These are phyloP conservation scores for Rhynchotus rufescens DNA, from an alignment of 2,797 vertebrate genomes.

Conservation along the genomic window DNA sequence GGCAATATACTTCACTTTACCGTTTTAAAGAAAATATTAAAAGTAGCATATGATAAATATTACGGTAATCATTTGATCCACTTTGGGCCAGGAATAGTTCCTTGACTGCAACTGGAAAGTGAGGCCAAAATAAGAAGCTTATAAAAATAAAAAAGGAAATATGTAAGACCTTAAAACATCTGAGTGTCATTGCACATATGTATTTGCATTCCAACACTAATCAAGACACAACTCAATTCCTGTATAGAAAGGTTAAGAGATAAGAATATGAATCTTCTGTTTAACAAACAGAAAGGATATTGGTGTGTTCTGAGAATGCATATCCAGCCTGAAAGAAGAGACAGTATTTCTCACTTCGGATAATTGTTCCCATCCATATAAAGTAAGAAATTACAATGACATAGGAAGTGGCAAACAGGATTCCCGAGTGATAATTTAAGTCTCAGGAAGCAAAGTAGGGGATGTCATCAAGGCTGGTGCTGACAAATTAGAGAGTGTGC, in stretches of 20 bases:
- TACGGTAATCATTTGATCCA: background rate
- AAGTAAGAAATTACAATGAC: background rate
- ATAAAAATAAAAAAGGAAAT: background rate
- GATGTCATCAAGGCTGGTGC: background rate
- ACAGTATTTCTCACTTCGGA: background rate
- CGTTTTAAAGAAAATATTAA: no score
- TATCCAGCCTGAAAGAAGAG: background rate
- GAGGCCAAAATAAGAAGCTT: background rate
- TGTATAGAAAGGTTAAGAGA: background rate
- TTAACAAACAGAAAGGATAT: background rate
- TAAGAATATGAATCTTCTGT: background rate
- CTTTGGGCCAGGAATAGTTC: background rate
- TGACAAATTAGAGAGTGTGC: background rate
- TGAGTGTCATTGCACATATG: background rate
- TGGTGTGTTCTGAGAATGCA: background rate
- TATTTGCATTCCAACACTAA: background rate
- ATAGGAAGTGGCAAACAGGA: background rate
- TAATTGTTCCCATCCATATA: background rate
- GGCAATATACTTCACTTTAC: background rate
- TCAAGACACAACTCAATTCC: slow-evolving; percentile 7
- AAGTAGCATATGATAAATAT: background rate
- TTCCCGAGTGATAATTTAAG: background rate
- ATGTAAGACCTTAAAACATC: background rate
- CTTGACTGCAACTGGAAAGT: background rate
- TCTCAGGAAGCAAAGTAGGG: background rate